These are phyloP conservation scores for Proteles cristata DNA, from an alignment of 2,113 vertebrate genomes.

Conservation along the genomic window DNA sequence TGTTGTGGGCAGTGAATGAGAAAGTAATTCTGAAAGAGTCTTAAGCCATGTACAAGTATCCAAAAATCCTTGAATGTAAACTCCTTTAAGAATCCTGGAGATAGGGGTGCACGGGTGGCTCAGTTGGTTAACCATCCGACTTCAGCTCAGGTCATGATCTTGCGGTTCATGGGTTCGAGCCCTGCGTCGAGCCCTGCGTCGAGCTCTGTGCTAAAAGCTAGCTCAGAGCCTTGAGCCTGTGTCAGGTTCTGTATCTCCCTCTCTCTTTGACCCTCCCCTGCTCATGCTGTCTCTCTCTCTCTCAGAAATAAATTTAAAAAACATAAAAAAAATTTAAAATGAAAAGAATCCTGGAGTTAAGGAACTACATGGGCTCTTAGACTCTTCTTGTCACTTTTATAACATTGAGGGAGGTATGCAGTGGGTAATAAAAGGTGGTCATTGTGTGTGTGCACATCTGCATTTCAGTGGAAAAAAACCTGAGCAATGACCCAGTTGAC, in stretches of 20 bases:
- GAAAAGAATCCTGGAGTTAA: not conserved
- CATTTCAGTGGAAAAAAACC: not conserved
- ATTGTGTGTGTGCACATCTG: not conserved
- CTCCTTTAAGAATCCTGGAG: not conserved
- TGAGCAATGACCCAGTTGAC: not conserved
- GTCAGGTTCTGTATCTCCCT: no score
- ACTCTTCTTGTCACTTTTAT: not conserved
- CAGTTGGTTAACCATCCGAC: no score
- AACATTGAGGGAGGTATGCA: rapidly evolving
- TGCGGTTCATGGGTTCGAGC: no score
- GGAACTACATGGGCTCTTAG: not conserved
- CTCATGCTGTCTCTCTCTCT: no score
- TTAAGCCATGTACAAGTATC: not conserved
- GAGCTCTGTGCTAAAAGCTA: no score
- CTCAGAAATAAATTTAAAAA: no score
- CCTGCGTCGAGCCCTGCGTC: no score
- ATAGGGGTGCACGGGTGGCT: no score
- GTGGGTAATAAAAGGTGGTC: not conserved
- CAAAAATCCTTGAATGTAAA: not conserved
- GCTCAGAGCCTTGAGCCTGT: no score
- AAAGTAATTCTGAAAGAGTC: not conserved
- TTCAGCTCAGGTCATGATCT: no score
- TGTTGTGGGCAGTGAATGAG: not conserved
- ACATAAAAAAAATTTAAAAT: no score
- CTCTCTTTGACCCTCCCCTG: no score